Base-by-base conservation (phyloP, 2,113 vertebrate genomes). In the Ranitomeya imitator region DNA sequence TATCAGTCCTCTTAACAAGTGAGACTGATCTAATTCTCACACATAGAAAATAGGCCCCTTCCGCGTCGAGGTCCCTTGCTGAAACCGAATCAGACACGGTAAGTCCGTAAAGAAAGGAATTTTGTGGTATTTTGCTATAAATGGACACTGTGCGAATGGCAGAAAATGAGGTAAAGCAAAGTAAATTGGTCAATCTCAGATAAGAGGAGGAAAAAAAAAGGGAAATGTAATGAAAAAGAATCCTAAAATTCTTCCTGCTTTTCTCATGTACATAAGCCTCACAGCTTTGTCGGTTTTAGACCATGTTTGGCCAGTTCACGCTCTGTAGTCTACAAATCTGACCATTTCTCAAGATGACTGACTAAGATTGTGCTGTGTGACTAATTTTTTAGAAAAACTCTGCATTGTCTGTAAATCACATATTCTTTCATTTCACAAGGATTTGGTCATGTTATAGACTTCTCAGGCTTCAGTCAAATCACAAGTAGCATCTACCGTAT, bases 61-160 rank as follows among this genome's bases (percentile, higher is more conserved):
- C 87, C 87, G 21, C 23, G n/a, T 37, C 9, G 57, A 88, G 81
- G 57, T 77, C 59, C 80, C 87, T 74, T 60, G 57, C 74, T 18
- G 60, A 79, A 79, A 59, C 82, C 19, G 12, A 86, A 86, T 79
- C 76, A 79, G 76, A 63, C 85, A 79, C 16, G 60, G 76, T 78
- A 55, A 31, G 76, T 67, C 74, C 85, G 74, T 86, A 52, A 67
- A 86, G 79, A 74, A 45, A 76, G 83, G 63, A 84, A 84, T 84
- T 84, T 84, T 84, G 63, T 84, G 82, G 82, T n/a, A 69, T 65
- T 84, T 84, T 84, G 82, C 82, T 84, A 84, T 84, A 84, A 84
- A 84, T 84, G 82, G 82, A 84, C 82, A 71, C 45, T 55, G 69
- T 23, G 37, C 55, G 61, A 84, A 55, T 55, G 51, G 82, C 55